A percentile compares a stretch with the other conserved stretches of the same genome.
Conservation (phyloP, 2,888 invertebrate genomes). For the Hyppa rectilinea region DNA sequence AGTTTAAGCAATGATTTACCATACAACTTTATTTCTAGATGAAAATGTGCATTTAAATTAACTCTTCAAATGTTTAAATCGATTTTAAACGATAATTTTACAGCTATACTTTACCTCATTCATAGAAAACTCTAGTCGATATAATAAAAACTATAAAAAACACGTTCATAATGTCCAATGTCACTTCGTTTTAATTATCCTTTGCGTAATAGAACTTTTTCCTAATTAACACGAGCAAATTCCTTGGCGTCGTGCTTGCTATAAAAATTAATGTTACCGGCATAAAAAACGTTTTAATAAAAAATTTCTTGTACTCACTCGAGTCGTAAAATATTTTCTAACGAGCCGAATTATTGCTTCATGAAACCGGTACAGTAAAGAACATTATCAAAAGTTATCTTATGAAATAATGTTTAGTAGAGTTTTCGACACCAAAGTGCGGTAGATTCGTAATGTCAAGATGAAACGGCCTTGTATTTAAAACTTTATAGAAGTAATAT, state of each 20-base stretch:
- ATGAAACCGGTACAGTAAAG: conserved; percentile 35
- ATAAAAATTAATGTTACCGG: conserved; percentile 52
- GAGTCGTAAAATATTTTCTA: conserved; percentile 53
- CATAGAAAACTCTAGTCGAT: background rate
- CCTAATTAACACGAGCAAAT: conserved; percentile 48
- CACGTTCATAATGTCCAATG: background rate
- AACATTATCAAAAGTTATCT: conserved; percentile 40
- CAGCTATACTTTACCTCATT: background rate
- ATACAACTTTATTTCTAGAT: background rate
- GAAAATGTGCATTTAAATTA: background rate
- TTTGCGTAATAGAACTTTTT: conserved; percentile 41
- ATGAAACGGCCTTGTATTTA: background rate
- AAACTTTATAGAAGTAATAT: background rate
- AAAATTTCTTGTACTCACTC: conserved; percentile 22
- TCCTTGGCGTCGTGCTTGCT: conserved; percentile 31
- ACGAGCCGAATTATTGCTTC: conserved; percentile 47
- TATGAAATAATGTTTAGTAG: conserved; percentile 36
- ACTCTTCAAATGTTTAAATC: background rate
- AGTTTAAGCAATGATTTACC: background rate
- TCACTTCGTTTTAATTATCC: conserved; percentile 33
- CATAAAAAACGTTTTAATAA: conserved; percentile 49
- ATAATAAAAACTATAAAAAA: conserved; percentile 15
- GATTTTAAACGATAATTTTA: background rate
- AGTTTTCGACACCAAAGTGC: conserved; percentile 39
- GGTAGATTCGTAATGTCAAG: conserved; percentile 2